Evolutionary conservation across 2,888 invertebrate species (phyloP), one percentile per base, ranked within the genome.

Genomic region (Latrodectus elegans): DNA sequence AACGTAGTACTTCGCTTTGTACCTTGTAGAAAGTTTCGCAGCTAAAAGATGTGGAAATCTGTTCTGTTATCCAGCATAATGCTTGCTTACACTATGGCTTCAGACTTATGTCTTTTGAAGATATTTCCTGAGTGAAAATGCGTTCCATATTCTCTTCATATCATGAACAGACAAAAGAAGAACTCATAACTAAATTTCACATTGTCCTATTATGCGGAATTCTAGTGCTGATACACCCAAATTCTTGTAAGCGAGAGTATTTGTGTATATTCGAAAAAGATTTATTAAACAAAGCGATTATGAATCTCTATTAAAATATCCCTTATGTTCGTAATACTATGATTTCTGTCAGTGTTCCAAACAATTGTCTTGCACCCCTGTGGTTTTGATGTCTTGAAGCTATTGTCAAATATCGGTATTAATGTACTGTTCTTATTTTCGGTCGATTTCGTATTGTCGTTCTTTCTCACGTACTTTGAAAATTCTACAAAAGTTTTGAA

Each of bases 91-190:
- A 15, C 22, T 12, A 68, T 68, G n/a, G n/a, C 22, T 68, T 17
- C 68, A 71, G 38, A 71, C 12, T 51, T 15, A 71, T 2, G 71
- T 51, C 51, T 75, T 75, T 75, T 60, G 38, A 22, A 60, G 60
- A 75, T 60, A 60, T 17, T 73, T 73, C 6, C 17, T 73, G 52
- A n/a, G 53, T 73, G 53, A 73, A n/a, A 73, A 53, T 3, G 14
- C 17, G 53, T 73, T 53, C 53, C 53, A 53, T 52, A 6, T 71
- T 71, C 53, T 73, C 49, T 73, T 17, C 53, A 53, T 53, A 73
- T 52, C 73, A 12, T 51, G 15, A 12, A 8, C 53, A 51, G 73
- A 53, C n/a, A n/a, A 73, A 6, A 73, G 17, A 12, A 3, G 73
- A 9, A 17, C 11, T 73, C 53, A n/a, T 53, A 53, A n/a, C 60